Conservation (phyloP, 2,797 vertebrate genomes). For the Meriones psammophilus region DNA sequence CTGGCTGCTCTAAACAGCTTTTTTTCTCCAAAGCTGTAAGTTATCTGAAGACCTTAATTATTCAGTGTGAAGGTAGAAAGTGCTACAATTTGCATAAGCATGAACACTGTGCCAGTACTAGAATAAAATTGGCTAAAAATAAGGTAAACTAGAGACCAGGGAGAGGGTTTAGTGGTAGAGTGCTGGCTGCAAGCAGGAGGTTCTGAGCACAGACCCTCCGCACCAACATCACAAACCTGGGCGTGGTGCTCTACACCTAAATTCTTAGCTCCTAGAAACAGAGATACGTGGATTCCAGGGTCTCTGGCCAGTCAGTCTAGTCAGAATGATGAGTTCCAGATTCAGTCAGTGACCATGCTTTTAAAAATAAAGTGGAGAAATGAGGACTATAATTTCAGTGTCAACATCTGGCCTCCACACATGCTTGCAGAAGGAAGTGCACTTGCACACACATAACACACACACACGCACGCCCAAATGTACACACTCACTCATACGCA, state of each 20-base stretch:
- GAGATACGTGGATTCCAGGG: not conserved
- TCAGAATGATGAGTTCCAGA: not conserved
- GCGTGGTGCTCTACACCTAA: not conserved
- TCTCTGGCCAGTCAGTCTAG: not conserved
- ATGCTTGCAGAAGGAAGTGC: not conserved
- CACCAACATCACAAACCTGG: not conserved
- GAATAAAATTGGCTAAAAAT: conserved; percentile 41
- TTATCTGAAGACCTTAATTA: conserved; percentile 8
- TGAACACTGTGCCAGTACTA: not conserved
- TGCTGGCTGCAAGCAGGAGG: not conserved
- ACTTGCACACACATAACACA: not conserved
- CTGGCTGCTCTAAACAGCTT: not conserved
- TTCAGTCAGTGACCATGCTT: not conserved
- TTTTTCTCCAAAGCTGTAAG: conserved; percentile 14
- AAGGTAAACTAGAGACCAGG: not conserved
- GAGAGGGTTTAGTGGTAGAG: not conserved
- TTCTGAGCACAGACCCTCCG: not conserved
- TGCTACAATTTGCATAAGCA: conserved; percentile 39
- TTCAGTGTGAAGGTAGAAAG: conserved; percentile 34
- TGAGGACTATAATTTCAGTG: not conserved
- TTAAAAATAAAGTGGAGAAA: not conserved
- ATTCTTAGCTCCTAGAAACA: not conserved
- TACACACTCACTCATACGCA: not conserved
- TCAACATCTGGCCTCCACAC: not conserved
- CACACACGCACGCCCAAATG: not conserved